These are phyloP conservation scores for Xiphophorus maculatus DNA, from an alignment of 2,113 vertebrate genomes.

Conservation along the genomic window DNA sequence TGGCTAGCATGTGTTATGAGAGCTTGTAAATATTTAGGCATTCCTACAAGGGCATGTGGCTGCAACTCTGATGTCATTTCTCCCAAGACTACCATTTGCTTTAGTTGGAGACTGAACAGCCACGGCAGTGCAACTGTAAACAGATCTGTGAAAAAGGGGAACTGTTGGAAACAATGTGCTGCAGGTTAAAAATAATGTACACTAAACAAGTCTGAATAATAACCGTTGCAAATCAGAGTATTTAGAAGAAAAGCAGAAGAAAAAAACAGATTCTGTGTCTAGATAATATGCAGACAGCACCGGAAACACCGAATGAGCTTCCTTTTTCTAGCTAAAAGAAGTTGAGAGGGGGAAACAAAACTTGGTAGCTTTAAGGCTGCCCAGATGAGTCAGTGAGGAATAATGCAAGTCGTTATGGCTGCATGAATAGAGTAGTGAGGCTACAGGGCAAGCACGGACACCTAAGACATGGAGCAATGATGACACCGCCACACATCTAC, in stretches of 20 bases:
- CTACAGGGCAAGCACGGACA: slow-evolving; percentile 68
- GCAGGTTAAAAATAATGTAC: slow-evolving; percentile 36
- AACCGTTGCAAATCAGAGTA: slow-evolving; percentile 50
- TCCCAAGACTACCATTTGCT: slow-evolving; percentile 57
- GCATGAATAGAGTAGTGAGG: slow-evolving; percentile 58
- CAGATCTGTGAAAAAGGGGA: slow-evolving; percentile 53
- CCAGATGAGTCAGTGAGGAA: slow-evolving; percentile 72
- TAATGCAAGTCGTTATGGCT: slow-evolving; percentile 67
- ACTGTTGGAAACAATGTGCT: slow-evolving; percentile 42
- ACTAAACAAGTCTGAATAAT: slow-evolving; percentile 21
- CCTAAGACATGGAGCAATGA: slow-evolving; percentile 68
- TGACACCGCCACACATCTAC: slow-evolving; percentile 74
- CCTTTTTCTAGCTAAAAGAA: slow-evolving; percentile 11
- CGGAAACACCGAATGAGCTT: slow-evolving; percentile 43
- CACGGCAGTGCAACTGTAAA: slow-evolving; percentile 47
- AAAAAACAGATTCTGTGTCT: slow-evolving; percentile 32
- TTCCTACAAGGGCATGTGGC: slow-evolving; percentile 66
- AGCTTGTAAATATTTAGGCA: slow-evolving; percentile 68
- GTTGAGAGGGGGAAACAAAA: slow-evolving; percentile 39
- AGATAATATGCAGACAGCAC: slow-evolving; percentile 43
- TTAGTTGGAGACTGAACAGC: slow-evolving; percentile 52
- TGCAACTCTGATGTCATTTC: slow-evolving; percentile 66
- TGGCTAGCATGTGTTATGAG: slow-evolving; percentile 42
- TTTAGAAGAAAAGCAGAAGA: background rate
- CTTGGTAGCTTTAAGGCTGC: slow-evolving; percentile 36